These are phyloP conservation scores for Chloropsis hardwickii DNA, from an alignment of 2,113 vertebrate genomes.

Conservation along the genomic window DNA sequence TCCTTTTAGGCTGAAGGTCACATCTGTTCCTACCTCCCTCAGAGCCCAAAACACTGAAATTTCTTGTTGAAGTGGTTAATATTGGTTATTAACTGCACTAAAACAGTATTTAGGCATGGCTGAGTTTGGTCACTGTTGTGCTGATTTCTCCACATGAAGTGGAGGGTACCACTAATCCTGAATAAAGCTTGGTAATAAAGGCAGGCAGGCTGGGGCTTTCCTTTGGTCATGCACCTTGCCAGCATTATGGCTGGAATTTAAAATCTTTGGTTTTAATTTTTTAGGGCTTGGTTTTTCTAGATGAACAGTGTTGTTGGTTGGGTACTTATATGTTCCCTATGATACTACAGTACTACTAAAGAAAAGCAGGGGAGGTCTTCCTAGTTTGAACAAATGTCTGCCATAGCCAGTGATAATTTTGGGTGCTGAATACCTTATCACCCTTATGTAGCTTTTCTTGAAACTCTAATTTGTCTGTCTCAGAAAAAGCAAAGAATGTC, in stretches of 20 bases:
- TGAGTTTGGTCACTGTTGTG: neutral
- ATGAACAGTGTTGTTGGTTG: neutral
- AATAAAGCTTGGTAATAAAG: neutral
- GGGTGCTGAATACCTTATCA: neutral
- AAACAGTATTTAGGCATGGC: neutral
- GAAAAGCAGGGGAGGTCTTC: neutral
- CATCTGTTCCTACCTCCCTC: neutral
- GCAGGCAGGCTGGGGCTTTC: accelerated
- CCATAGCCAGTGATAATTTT: neutral
- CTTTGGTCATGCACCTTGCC: neutral
- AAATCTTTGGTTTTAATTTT: neutral
- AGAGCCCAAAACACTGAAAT: neutral
- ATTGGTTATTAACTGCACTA: neutral
- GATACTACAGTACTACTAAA: neutral
- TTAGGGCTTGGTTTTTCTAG: neutral
- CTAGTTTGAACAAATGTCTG: neutral
- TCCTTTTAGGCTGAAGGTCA: neutral
- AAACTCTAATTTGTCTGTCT: neutral
- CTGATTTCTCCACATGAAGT: neutral
- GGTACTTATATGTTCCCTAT: neutral
- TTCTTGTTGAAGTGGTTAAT: neutral
- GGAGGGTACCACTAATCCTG: neutral
- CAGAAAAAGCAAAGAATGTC: neutral
- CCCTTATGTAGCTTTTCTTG: neutral
- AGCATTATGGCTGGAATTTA: neutral